These are phyloP conservation scores for Zophobas atratus DNA, from an alignment of 1,140 invertebrate genomes.

Conservation along the genomic window DNA sequence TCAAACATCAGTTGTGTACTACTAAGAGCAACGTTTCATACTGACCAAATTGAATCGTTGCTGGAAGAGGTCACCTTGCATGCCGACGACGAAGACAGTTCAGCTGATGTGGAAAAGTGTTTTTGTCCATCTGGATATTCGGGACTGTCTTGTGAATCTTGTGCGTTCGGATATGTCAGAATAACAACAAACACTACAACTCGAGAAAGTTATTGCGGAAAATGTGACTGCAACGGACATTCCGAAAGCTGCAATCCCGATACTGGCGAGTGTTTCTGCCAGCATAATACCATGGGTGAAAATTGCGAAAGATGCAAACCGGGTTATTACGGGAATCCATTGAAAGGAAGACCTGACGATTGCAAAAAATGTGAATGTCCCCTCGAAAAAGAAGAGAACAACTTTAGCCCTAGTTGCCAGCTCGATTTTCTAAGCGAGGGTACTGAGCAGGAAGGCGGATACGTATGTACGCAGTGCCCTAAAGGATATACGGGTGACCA, in stretches of 20 bases:
- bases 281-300: constrained; percentile 76
- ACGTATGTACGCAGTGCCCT: constrained; percentile 92
- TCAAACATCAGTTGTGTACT: constrained; percentile 85
- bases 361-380: constrained; percentile 94
- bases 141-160: constrained; percentile 89
- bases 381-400: constrained; percentile 80
- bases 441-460: constrained; percentile 73
- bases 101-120: constrained; percentile 74
- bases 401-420: constrained; percentile 91
- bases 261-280: constrained; percentile 84
- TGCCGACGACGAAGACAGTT: constrained; percentile 53
- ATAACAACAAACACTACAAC: constrained; percentile 75
- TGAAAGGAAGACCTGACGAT: constrained; percentile 79
- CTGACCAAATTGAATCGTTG: constrained; percentile 91
- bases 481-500: constrained; percentile 92
- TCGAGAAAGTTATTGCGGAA: constrained; percentile 78
- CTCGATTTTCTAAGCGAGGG: constrained; percentile 72
- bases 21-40: constrained; percentile 91
- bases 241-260: constrained; percentile 85
- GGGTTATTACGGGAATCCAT: constrained; percentile 95
- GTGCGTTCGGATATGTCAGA: constrained; percentile 88
- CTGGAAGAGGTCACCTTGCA: constrained; percentile 62
- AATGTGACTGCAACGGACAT: constrained; percentile 93
- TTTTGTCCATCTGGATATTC: constrained; percentile 78
- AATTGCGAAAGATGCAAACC: constrained; percentile 89